Base-by-base conservation (phyloP, 2,797 vertebrate genomes). In the Gouania willdenowi region DNA sequence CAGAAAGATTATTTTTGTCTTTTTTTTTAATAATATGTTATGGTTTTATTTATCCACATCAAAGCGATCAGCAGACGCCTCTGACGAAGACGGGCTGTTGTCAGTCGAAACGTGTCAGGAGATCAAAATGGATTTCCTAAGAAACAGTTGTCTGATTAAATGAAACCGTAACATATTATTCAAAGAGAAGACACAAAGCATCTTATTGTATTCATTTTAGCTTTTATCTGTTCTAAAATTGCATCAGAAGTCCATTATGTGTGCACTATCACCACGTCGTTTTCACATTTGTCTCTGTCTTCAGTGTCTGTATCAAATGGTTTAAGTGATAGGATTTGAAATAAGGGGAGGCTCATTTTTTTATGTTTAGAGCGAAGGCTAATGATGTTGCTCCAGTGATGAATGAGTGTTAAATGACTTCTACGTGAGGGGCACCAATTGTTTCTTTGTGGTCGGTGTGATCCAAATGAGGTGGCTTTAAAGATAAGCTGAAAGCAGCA, bases 401-500 rank as follows among this genome's bases (percentile, higher is more conserved):
- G 14, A 68, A 82, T 69, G 51, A 23, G 41, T 39, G 70, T 77
- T 71, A 72, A 79, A 79, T 69, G 54, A 66, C 41, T 20, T 72
- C 38, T 45, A 36, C 70, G 71, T 57, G 60, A 76, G 34, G 39
- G 55, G 56, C 36, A n/a, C 46, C 23, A 2, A n/a, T 35, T 17
- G 48, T 59, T 35, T 46, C 42, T 50, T 28, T 2, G 8, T 48
- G 56, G 61, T 54, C 18, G 51, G 23, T 47, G 56, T 48, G 51
- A 60, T 70, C 37, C 32, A 38, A 71, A 66, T 22, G 45, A 62
- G 67, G 30, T 57, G 36, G 59, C 66, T 80, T 75, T 66, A 63
- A 66, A 75, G 77, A 83, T 79, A 68, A 83, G 52, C 63, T 26
- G 34, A 54, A 72, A 63, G 62, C 70, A 66, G 75, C 38, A 7